phyloP scores from a whole-genome alignment of 2,888 invertebrate species.

The Rosalia funebris region DNA sequence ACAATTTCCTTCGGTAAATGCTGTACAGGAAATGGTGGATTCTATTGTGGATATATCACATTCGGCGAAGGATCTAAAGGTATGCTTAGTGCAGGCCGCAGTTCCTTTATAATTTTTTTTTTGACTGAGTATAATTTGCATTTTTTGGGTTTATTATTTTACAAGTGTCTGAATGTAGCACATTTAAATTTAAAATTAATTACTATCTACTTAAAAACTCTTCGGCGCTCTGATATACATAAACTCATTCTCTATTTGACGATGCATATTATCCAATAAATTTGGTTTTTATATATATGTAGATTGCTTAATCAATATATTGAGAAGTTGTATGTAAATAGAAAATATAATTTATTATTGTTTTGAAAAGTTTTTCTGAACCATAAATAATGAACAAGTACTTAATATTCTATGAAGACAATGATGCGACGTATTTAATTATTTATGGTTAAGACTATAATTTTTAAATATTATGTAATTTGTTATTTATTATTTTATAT shows the following conservation, averaged over 20 bases:
- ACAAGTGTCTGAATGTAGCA: conserved; percentile 6
- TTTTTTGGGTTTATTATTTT: conserved; percentile 16
- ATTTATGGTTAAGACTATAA: conserved; percentile 19
- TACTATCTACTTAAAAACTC: no score
- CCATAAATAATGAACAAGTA: conserved; percentile 19
- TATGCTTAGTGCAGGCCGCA: conserved; percentile 77
- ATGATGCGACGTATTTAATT: not conserved
- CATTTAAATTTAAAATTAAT: not conserved
- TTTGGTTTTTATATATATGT: no score
- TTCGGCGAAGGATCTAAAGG: conserved; percentile 82
- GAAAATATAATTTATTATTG: conserved; percentile 22
- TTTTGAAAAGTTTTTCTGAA: conserved; percentile 11
- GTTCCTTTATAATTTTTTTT: conserved; percentile 62
- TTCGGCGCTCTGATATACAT: no score
- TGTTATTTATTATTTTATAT: conserved; percentile 31
- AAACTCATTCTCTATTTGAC: no score
- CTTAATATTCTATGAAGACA: conserved; percentile 6
- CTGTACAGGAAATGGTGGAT: conserved; percentile 94
- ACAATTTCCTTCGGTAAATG: conserved; percentile 89
- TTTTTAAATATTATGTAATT: conserved; percentile 21
- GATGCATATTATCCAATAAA: no score
- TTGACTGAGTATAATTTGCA: conserved; percentile 7
- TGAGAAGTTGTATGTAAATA: conserved; percentile 20
- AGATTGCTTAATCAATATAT: conserved; percentile 29
- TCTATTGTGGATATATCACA: conserved; percentile 87